Evolutionary conservation across 2,888 invertebrate species (phyloP), one percentile per base, ranked within the genome.

Genomic region (Pristionchus mayeri): DNA sequence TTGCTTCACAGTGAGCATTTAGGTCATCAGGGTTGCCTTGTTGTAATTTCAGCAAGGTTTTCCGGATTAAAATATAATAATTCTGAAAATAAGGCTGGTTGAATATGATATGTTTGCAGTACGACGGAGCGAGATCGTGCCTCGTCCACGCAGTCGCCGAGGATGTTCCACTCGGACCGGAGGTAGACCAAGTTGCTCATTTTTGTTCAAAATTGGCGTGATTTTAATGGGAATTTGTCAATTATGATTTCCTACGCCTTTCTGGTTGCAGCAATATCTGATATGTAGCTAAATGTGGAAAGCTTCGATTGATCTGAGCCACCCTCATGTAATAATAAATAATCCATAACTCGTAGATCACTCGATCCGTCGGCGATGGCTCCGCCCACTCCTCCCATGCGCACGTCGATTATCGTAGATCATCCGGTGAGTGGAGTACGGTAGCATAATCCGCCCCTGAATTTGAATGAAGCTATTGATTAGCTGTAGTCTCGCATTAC

Each of bases 321-420:
- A n/a, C n/a, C n/a, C n/a, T n/a, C n/a, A n/a, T 27, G 1, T 52
- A 9, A 21, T 34, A 3, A 27, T 40, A n/a, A 52, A 30, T 54
- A 79, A 13, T 34, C 44, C 11, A 44, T 50, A 3, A 37, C 24
- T 79, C 16, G 9, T 30, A 80, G 80, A 54, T 82, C 81, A 6
- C 60, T 84, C 18, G 84, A 75, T 16, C 84, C 84, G 1, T 84
- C 71, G 1, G 18, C 71, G 24, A 34, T 50, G 50, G 50, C 75
- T 11, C 82, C 67, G n/a, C 75, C 84, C 48, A 75, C 75, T 37
- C 84, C 81, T 24, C 81, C 81, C 48, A 63, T 82, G 44, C 60
- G 81, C 18, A 82, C 81, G 3, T 82, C 81, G 13, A 40, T 82
- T 30, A 75, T 84, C 75, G 37, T 75, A 6, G 75, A 54, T 7